phyloP scores from a whole-genome alignment of 2,113 vertebrate genomes.

The Sus scrofa region DNA sequence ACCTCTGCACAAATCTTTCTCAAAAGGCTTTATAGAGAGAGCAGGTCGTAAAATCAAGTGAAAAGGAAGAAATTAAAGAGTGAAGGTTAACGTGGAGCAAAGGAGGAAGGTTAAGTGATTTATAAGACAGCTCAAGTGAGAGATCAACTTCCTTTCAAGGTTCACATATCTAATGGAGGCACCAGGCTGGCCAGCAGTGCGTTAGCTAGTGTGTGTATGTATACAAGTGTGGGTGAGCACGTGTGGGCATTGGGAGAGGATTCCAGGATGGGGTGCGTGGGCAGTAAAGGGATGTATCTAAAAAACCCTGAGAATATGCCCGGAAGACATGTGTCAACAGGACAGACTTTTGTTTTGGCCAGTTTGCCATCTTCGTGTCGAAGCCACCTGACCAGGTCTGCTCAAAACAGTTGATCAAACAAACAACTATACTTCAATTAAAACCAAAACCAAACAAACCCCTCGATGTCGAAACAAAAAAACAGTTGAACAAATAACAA shows the following conservation, averaged over 20 bases:
- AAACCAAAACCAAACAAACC: no score
- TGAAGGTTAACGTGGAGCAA: constrained; percentile 54
- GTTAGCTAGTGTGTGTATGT: no score
- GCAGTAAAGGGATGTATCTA: not conserved
- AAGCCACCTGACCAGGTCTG: not conserved
- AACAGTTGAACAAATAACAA: not conserved
- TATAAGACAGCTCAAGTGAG: constrained; percentile 31
- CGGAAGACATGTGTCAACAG: not conserved
- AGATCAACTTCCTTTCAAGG: constrained; percentile 55
- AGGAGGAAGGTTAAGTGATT: constrained; percentile 66
- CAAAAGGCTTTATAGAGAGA: constrained; percentile 65
- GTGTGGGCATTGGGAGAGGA: accelerated
- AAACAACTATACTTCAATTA: not conserved
- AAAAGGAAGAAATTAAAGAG: constrained; percentile 67
- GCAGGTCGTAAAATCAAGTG: constrained; percentile 70
- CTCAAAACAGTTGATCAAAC: not conserved
- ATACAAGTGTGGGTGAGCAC: no score
- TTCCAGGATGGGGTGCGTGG: not conserved
- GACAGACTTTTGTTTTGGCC: not conserved
- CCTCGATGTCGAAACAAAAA: not conserved
- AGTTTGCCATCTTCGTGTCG: not conserved
- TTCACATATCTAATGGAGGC: not conserved
- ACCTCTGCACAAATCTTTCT: constrained; percentile 49
- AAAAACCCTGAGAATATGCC: not conserved
- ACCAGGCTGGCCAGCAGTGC: not conserved